A percentile compares a stretch with the other conserved stretches of the same genome.
These are phyloP conservation scores for Octodonta nipae DNA, from an alignment of 2,888 invertebrate genomes.

Conservation along the genomic window DNA sequence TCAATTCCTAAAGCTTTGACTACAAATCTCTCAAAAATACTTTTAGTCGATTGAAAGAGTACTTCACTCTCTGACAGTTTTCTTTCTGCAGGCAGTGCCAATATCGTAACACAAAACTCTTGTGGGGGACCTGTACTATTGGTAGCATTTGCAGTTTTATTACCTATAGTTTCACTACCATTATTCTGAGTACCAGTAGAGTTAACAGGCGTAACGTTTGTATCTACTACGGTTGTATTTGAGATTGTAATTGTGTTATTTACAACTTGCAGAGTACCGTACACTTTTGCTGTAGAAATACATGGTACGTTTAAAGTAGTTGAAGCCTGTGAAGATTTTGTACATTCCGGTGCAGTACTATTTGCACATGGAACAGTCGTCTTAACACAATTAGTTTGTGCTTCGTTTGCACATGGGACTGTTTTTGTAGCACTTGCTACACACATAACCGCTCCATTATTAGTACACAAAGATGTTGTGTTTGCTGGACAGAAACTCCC, in stretches of 20 bases:
- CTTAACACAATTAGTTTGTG: conserved; percentile 25
- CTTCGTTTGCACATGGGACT: conserved; percentile 24
- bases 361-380: conserved; percentile 28
- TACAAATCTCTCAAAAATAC: no score
- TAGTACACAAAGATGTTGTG: conserved; percentile 30
- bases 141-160: no score
- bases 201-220: conserved; percentile 6
- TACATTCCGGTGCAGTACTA: conserved; percentile 24
- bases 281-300: conserved; percentile 25
- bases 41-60: no score
- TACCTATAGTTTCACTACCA: no score
- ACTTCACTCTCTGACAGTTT: no score
- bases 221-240: conserved; percentile 7
- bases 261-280: conserved; percentile 20
- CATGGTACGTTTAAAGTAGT: conserved; percentile 26
- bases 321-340: conserved; percentile 17
- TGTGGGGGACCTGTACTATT: no score
- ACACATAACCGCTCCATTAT: conserved; percentile 32
- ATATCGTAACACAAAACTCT: no score
- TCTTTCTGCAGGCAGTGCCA: no score
- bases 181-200: conserved; percentile 6
- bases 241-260: conserved; percentile 20
- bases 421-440: conserved; percentile 28
- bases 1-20: no score
- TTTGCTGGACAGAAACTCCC: conserved; percentile 28